phyloP scores from a whole-genome alignment of 2,113 vertebrate genomes.

The Bucco capensis region DNA sequence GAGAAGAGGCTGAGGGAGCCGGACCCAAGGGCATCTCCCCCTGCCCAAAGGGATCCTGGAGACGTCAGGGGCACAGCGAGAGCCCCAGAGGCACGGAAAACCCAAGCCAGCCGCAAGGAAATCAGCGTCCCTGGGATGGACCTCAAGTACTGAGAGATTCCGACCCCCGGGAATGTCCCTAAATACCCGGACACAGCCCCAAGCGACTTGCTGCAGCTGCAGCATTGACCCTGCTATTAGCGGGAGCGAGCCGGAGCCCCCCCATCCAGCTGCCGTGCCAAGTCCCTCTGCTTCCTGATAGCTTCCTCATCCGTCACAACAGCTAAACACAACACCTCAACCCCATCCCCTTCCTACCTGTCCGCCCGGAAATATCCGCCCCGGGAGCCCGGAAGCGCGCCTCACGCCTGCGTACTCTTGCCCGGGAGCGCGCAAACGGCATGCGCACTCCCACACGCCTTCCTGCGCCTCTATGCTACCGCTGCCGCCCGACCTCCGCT shows the following conservation, averaged over 20 bases:
- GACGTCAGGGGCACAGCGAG: too few relatives aligned
- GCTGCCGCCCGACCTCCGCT: neutral
- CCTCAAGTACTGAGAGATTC: too few relatives aligned
- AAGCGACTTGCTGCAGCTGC: too few relatives aligned
- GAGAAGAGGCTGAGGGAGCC: too few relatives aligned
- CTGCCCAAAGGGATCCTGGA: too few relatives aligned
- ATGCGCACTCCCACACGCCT: neutral
- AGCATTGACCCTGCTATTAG: neutral
- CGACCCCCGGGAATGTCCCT: neutral
- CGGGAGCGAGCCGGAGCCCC: rapidly evolving
- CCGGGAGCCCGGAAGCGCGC: neutral
- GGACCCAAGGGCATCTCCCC: too few relatives aligned
- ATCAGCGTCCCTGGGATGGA: neutral
- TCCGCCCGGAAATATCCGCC: neutral
- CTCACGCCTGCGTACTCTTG: too few relatives aligned
- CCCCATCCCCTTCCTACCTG: neutral
- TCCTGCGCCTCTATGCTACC: neutral
- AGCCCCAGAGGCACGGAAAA: neutral
- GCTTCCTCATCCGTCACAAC: too few relatives aligned
- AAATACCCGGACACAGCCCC: neutral
- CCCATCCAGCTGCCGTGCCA: neutral
- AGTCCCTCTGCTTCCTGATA: too few relatives aligned
- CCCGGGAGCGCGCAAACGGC: too few relatives aligned
- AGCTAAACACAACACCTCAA: rapidly evolving
- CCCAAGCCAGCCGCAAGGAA: neutral